Base-by-base conservation (phyloP, 2,113 vertebrate genomes). In the Emberiza fucata region DNA sequence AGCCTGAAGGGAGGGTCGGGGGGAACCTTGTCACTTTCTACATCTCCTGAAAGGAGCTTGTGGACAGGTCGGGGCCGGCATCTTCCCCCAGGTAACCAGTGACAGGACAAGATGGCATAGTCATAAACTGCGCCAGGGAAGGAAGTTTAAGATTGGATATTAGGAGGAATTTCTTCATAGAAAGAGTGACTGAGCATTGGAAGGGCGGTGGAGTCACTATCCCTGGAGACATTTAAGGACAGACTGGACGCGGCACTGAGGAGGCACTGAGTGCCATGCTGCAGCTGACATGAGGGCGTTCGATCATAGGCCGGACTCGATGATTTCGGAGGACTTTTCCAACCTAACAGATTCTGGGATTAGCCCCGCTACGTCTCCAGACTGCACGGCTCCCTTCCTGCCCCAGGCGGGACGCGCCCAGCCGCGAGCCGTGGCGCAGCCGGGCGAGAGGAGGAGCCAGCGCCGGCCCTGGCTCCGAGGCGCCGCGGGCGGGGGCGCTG, bases 321-420 rank as follows among this genome's bases (percentile, higher is more conserved):
- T 19, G 9, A 45, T 22, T 11, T 31, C 29, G 4, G 21, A 31
- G 11, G 16, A 17, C 24, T 89, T 15, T 35, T 39, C 69, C 39
- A 59, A 20, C 9, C 31, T 10, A 14, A 31, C 1, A 4, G 35
- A 40, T 12, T 22, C 59, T 4, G 21, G 2, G 17, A 42, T 14
- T 8, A 14, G 5, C 39, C 6, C 7, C 18, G 1, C 4, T 7
- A 1, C 4, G 1, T 1, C 8, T 1, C 16, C 0, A 18, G 2
- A 0, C 18, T 1, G 1, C 45, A 1, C 3, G 0, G 24, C 40
- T 23, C 39, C 21, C 29, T 9, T 2, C 27, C 48, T 0, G 16
- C 3, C 39, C 20, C 12, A 6, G 18, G 12, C n/a, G 14, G 9
- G 8, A 7, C 5, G 3, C 14, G 4, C 35, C 6, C 3, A 7